phyloP scores from a whole-genome alignment of 1,140 invertebrate genomes.

The Bicyclus anynana region DNA sequence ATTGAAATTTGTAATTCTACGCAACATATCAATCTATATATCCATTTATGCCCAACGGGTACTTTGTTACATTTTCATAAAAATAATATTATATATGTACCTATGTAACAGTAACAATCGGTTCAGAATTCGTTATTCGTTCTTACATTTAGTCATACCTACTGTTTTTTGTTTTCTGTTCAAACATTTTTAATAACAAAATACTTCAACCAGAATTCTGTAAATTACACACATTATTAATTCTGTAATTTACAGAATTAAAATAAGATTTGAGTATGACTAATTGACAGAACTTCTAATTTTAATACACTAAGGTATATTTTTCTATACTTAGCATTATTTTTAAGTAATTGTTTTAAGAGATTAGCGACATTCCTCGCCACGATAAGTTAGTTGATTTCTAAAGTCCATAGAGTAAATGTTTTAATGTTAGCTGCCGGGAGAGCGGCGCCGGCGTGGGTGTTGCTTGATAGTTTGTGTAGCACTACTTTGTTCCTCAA shows the following conservation, averaged over 20 bases:
- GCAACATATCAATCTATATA: constrained; percentile 24
- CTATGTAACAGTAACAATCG: no score
- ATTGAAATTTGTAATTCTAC: constrained; percentile 20
- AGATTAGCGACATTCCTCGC: constrained; percentile 9
- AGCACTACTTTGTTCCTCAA: constrained; percentile 64
- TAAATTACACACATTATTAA: neutral
- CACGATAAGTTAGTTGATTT: constrained; percentile 22
- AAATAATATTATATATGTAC: constrained; percentile 3
- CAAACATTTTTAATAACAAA: neutral
- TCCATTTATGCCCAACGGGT: constrained; percentile 11
- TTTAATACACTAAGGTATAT: constrained; percentile 19
- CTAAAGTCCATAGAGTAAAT: constrained; percentile 15
- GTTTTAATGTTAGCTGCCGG: constrained; percentile 37
- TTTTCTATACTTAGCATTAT: constrained; percentile 21
- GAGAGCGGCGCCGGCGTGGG: constrained; percentile 22
- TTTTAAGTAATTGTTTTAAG: neutral
- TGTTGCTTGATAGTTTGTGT: constrained; percentile 60
- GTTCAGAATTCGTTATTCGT: neutral
- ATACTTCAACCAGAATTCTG: neutral
- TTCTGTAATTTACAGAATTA: constrained; percentile 3
- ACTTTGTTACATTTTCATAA: constrained; percentile 10
- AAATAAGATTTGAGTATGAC: neutral
- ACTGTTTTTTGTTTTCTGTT: neutral
- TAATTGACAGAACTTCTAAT: constrained; percentile 4
- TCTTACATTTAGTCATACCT: neutral